A percentile compares a stretch with the other conserved stretches of the same genome.
Evolutionary conservation across 1,140 invertebrate species (phyloP).

Genomic region (Penaeus indicus): DNA sequence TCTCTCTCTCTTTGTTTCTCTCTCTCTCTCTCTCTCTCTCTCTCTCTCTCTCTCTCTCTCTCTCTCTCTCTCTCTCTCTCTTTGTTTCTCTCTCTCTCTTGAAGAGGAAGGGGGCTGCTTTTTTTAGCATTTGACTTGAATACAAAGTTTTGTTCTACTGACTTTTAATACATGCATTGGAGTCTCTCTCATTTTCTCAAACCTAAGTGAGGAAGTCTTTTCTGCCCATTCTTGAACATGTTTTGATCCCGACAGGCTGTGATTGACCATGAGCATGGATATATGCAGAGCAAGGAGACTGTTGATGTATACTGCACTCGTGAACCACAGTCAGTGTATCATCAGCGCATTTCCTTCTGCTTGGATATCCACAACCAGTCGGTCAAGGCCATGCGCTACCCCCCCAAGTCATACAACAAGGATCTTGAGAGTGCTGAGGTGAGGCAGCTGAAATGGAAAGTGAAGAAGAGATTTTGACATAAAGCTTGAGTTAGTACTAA

Average conservation of each 20-base stretch:
- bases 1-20: too few species aligned
- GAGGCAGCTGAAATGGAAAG: slow-evolving; percentile 51
- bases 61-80: too few species aligned
- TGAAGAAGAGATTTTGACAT: background rate
- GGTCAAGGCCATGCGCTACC: slow-evolving; percentile 98
- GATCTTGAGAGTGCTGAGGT: slow-evolving; percentile 96
- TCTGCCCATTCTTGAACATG: background rate
- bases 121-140: too few species aligned
- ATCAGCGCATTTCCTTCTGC: slow-evolving; percentile 98
- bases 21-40: too few species aligned
- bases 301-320: slow-evolving; percentile 97
- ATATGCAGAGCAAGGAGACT: slow-evolving; percentile 97
- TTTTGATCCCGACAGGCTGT: slow-evolving; percentile 54
- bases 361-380: slow-evolving; percentile 97
- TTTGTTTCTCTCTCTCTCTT: too few species aligned
- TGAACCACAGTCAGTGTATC: slow-evolving; percentile 96
- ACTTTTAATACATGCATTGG: too few species aligned
- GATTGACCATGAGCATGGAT: slow-evolving; percentile 94
- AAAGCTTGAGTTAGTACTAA: too few species aligned
- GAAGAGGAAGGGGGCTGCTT: too few species aligned
- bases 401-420: slow-evolving; percentile 98
- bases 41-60: too few species aligned
- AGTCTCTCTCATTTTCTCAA: background rate
- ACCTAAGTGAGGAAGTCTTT: background rate
- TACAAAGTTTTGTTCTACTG: too few species aligned